Conservation (phyloP, 92 coral and sea anemone genomes). For the Montipora capitata region DNA sequence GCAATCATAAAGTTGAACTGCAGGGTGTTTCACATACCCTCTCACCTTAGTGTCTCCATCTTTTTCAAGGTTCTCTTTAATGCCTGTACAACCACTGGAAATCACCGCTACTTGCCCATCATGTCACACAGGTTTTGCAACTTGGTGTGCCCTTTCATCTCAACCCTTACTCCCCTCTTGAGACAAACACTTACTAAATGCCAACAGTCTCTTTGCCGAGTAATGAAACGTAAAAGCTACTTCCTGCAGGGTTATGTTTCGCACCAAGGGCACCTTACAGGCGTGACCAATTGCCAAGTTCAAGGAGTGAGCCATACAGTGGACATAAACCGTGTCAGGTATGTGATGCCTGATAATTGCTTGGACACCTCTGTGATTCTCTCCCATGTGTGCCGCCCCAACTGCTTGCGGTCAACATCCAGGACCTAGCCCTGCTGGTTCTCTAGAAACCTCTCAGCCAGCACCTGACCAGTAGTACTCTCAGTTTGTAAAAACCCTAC, state of each 20-base stretch:
- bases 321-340: slow-evolving; percentile 38
- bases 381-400: slow-evolving; percentile 48
- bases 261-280: slow-evolving; percentile 40
- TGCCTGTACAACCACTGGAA: slow-evolving; percentile 28
- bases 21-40: slow-evolving; percentile 5
- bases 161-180: slow-evolving; percentile 36
- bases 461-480: too few species aligned
- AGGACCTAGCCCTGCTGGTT: too few species aligned
- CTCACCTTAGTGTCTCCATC: slow-evolving; percentile 34
- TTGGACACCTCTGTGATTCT: slow-evolving; percentile 50
- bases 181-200: slow-evolving; percentile 21
- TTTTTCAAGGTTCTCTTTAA: slow-evolving; percentile 32
- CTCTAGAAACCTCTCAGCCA: too few species aligned
- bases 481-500: too few species aligned
- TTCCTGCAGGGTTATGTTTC: slow-evolving; percentile 47
- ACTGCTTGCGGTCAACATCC: slow-evolving; percentile 13
- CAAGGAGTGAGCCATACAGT: slow-evolving; percentile 45
- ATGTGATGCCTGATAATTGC: slow-evolving; percentile 36
- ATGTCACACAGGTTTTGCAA: slow-evolving; percentile 28
- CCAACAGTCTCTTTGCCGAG: slow-evolving; percentile 54
- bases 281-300: slow-evolving; percentile 56
- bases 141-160: slow-evolving; percentile 42
- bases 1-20: not conserved
- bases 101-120: not conserved
- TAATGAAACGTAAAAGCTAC: slow-evolving; percentile 35